Evolutionary conservation across 2,888 invertebrate species (phyloP).

Genomic region (Caenorhabditis sp.): DNA sequence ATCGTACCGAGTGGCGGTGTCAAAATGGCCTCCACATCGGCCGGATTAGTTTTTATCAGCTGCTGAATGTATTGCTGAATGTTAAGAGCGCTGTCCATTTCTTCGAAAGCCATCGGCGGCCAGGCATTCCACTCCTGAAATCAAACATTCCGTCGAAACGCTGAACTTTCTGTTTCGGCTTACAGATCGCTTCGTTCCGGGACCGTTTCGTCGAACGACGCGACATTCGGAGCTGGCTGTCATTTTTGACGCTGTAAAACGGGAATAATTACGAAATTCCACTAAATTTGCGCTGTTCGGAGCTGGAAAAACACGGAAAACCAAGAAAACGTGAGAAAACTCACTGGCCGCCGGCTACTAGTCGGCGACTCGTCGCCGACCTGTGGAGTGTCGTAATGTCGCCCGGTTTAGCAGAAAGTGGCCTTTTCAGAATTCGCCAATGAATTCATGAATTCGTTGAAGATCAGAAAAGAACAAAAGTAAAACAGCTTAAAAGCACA

Average conservation of each 20-base stretch:
- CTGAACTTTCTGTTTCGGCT: background rate
- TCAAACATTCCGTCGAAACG: constrained; percentile 1
- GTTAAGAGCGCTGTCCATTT: constrained; percentile 98
- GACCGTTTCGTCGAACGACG: constrained; percentile 68
- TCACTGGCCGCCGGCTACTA: too few relatives aligned
- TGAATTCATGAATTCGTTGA: too few relatives aligned
- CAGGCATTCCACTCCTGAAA: constrained; percentile 93
- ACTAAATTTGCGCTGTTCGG: background rate
- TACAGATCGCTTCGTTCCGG: constrained; percentile 73
- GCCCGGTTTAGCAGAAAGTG: too few relatives aligned
- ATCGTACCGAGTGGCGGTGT: constrained; percentile 86
- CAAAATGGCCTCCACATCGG: constrained; percentile 93
- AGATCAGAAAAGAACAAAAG: too few relatives aligned
- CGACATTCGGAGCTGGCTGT: constrained; percentile 36
- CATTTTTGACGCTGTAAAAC: constrained; percentile 29
- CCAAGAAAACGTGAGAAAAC: background rate
- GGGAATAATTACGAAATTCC: too few relatives aligned
- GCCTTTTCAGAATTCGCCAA: too few relatives aligned
- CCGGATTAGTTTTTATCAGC: constrained; percentile 91
- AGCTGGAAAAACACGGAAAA: background rate
- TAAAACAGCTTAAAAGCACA: too few relatives aligned
- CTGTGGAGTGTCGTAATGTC: too few relatives aligned
- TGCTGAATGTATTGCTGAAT: constrained; percentile 99
- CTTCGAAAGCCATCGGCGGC: constrained; percentile 94
- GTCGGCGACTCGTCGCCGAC: too few relatives aligned